Percentiles rank a stretch among this genome's conserved stretches.
Evolutionary conservation across 2,113 vertebrate species (phyloP).

Genomic region (Trichechus manatus): DNA sequence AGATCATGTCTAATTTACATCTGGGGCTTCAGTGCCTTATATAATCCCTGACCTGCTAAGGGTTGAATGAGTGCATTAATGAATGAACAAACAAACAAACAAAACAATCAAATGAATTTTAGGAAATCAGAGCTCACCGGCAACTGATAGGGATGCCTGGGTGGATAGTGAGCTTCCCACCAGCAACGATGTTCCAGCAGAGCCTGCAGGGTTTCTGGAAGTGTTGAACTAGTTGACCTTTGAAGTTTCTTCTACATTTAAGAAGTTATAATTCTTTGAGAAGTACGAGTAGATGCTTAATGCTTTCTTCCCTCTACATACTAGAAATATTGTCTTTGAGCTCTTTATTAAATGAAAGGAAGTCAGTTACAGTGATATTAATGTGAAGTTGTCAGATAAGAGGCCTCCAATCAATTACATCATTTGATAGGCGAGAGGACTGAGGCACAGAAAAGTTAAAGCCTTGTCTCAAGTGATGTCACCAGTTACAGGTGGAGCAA

Average conservation of each 20-base stretch:
- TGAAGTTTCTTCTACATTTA: conserved; percentile 26
- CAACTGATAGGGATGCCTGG: not conserved
- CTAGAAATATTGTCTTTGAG: not conserved
- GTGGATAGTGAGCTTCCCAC: not conserved
- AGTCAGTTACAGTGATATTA: conserved; percentile 14
- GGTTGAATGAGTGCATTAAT: not conserved
- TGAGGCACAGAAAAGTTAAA: not conserved
- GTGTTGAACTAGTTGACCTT: not conserved
- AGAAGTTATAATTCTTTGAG: not conserved
- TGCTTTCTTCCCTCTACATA: not conserved
- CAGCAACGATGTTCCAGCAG: not conserved
- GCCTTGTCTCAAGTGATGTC: not conserved
- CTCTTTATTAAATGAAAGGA: conserved; percentile 23
- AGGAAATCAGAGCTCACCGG: not conserved
- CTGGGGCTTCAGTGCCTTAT: not conserved
- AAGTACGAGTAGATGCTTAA: not conserved
- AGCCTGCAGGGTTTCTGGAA: not conserved
- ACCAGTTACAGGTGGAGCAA: not conserved
- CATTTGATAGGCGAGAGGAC: not conserved
- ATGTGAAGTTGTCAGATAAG: not conserved
- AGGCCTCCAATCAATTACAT: not conserved
- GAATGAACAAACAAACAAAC: not conserved
- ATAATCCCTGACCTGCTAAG: not conserved
- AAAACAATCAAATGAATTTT: not conserved
- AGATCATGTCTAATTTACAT: conserved; percentile 7